These are phyloP conservation scores for Leuctra nigra DNA, from an alignment of 2,888 invertebrate genomes.

Conservation along the genomic window DNA sequence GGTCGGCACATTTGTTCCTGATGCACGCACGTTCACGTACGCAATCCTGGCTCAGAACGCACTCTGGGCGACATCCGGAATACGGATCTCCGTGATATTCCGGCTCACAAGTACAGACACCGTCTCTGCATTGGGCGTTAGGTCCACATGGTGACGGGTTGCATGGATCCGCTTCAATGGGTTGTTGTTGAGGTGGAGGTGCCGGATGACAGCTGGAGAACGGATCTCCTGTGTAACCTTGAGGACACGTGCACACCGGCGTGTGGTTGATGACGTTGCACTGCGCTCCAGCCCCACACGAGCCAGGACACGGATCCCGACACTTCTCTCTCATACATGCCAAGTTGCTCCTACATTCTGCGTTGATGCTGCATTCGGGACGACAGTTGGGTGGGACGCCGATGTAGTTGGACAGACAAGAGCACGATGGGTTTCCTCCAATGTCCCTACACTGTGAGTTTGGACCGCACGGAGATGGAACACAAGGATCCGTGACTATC, in stretches of 20 bases:
- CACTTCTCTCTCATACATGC: slow-evolving; percentile 70
- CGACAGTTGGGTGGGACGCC: slow-evolving; percentile 50
- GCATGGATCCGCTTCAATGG: slow-evolving; percentile 54
- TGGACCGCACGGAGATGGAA: slow-evolving; percentile 42
- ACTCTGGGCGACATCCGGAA: slow-evolving; percentile 54
- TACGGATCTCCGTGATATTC: slow-evolving; percentile 42
- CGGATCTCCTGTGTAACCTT: slow-evolving; percentile 37
- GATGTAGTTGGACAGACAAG: slow-evolving; percentile 37
- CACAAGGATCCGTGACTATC: slow-evolving; percentile 35
- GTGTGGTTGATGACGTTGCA: slow-evolving; percentile 68
- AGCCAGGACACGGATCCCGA: slow-evolving; percentile 67
- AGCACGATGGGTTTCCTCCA: slow-evolving; percentile 35
- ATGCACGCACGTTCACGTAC: slow-evolving; percentile 61
- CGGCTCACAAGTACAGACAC: slow-evolving; percentile 45
- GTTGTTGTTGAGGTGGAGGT: slow-evolving; percentile 31
- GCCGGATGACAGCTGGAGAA: slow-evolving; percentile 32
- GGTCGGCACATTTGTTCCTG: slow-evolving; percentile 61
- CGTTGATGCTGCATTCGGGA: slow-evolving; percentile 65
- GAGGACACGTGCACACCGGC: slow-evolving; percentile 35
- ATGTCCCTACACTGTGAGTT: slow-evolving; percentile 48
- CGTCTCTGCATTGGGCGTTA: slow-evolving; percentile 52
- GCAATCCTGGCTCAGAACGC: slow-evolving; percentile 66
- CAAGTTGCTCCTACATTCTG: slow-evolving; percentile 62
- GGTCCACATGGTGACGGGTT: slow-evolving; percentile 64
- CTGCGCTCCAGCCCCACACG: slow-evolving; percentile 64